Evolutionary conservation across 2,113 vertebrate species (phyloP).

Genomic region (Pimephales promelas): DNA sequence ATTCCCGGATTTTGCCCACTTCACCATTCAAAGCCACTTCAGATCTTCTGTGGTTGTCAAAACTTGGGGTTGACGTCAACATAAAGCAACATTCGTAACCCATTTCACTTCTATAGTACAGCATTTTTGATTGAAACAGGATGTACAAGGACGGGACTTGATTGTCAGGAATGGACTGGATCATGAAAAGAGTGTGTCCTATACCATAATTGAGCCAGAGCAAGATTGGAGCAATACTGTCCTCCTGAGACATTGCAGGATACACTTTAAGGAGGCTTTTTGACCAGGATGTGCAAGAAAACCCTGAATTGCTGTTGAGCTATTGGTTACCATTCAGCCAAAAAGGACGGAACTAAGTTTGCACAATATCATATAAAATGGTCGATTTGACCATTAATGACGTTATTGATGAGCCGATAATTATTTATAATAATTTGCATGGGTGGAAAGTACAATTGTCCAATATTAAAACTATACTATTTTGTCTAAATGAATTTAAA

Average conservation of each 20-base stretch:
- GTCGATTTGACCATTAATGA: too few species aligned
- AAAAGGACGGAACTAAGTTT: too few species aligned
- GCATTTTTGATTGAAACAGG: neutral
- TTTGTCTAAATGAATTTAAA: too few species aligned
- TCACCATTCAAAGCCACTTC: conserved; percentile 18
- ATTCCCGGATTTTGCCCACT: conserved; percentile 32
- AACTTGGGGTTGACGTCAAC: neutral
- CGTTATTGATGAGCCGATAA: too few species aligned
- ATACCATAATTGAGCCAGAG: neutral
- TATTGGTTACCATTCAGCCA: neutral
- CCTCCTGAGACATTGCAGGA: neutral
- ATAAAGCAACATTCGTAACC: neutral
- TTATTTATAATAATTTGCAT: too few species aligned
- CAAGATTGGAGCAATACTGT: neutral
- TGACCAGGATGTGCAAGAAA: neutral
- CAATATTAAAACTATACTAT: too few species aligned
- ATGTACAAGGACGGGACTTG: neutral
- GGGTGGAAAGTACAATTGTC: too few species aligned
- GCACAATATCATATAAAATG: too few species aligned
- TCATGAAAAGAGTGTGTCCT: too few species aligned
- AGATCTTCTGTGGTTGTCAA: conserved; percentile 3
- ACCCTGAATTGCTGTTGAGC: neutral
- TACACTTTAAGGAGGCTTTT: neutral
- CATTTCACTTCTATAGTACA: neutral
- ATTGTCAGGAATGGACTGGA: neutral